These are phyloP conservation scores for Dinocampus coccinellae DNA, from an alignment of 2,888 invertebrate species.

Conservation along the genomic window DNA sequence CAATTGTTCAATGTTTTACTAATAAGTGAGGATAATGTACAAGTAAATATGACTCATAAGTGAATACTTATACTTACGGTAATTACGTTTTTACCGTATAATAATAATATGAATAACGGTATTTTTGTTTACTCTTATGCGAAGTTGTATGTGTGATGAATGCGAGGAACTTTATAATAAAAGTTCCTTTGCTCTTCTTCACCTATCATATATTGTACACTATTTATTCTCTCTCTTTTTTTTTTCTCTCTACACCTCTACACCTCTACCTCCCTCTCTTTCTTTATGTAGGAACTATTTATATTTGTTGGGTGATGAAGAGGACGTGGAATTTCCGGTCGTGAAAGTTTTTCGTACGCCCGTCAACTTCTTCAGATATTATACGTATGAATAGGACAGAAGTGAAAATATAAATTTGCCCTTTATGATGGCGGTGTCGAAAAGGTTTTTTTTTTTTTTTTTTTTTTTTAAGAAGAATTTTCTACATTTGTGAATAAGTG, in stretches of 20 bases:
- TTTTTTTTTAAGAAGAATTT: conserved; percentile 31
- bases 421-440: conserved; percentile 18
- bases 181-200: not conserved
- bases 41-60: too few relatives aligned
- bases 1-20: too few relatives aligned
- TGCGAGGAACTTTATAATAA: not conserved
- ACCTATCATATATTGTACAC: not conserved
- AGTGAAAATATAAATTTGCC: conserved; percentile 28
- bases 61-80: too few relatives aligned
- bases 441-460: too few relatives aligned
- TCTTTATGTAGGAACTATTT: not conserved
- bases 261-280: too few relatives aligned
- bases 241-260: too few relatives aligned
- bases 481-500: conserved; percentile 13
- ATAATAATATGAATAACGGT: not conserved
- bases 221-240: too few relatives aligned
- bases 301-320: not conserved
- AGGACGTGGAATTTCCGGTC: conserved; percentile 20
- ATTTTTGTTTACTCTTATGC: not conserved
- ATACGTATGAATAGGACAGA: not conserved
- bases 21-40: not conserved
- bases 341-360: conserved; percentile 23
- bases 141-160: not conserved
- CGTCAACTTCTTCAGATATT: conserved; percentile 3
- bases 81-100: not conserved